Conservation (phyloP, 2,113 vertebrate genomes). For the Sialia sialis region DNA sequence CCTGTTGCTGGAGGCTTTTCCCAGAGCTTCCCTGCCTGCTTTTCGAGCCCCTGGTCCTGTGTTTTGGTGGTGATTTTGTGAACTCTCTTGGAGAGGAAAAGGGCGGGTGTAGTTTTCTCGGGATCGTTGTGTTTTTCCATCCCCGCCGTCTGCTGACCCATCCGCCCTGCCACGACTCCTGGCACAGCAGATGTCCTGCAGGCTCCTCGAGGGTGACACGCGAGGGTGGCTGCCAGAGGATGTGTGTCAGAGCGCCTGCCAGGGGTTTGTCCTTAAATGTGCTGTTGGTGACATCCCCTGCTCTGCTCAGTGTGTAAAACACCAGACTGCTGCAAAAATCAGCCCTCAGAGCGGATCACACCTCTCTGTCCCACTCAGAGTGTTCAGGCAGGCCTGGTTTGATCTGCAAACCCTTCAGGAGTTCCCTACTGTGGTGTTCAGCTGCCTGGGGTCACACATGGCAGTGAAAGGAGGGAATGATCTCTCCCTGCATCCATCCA, state of each 20-base stretch:
- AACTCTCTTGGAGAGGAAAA: background rate
- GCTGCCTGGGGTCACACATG: background rate
- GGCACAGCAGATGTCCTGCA: constrained; percentile 45
- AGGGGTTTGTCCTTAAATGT: constrained; percentile 54
- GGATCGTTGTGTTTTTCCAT: constrained; percentile 24
- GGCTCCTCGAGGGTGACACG: background rate
- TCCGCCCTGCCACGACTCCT: constrained; percentile 24
- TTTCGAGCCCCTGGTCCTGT: background rate
- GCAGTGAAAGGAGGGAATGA: background rate
- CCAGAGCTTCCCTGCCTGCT: background rate
- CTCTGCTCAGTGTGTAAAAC: constrained; percentile 20
- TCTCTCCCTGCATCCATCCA: accelerated
- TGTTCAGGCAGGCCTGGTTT: background rate
- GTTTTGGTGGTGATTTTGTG: background rate
- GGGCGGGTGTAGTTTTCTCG: background rate
- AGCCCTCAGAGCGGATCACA: constrained; percentile 28
- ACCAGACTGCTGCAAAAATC: constrained; percentile 14
- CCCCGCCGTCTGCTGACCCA: background rate
- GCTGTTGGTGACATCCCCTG: constrained; percentile 39
- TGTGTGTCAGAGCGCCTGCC: background rate
- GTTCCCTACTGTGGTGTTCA: background rate
- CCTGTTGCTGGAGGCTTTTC: background rate
- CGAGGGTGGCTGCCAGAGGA: constrained; percentile 48
- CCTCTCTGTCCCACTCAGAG: constrained; percentile 5
- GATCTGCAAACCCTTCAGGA: background rate